These are phyloP conservation scores for Gisinianus flammeolus DNA, from an alignment of 2,888 invertebrate species.

Conservation along the genomic window DNA sequence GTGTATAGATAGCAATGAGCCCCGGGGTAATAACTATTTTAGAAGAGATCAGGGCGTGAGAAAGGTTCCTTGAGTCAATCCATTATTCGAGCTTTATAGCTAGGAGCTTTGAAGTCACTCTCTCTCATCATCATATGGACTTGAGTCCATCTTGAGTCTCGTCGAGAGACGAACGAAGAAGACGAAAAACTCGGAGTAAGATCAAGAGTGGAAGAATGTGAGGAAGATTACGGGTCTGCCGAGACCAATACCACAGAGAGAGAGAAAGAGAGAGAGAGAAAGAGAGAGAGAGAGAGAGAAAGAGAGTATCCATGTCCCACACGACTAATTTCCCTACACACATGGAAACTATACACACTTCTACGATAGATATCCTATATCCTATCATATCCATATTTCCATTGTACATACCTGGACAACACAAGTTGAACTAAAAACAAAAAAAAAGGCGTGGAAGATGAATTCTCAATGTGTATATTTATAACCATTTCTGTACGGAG, in stretches of 20 bases:
- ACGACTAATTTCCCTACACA: slow-evolving; percentile 19
- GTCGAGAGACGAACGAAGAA: slow-evolving; percentile 19
- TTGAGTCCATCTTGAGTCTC: not conserved
- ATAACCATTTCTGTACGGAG: not conserved
- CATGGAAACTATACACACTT: not conserved
- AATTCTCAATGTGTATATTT: not conserved
- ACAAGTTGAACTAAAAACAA: not conserved
- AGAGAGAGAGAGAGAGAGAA: not conserved
- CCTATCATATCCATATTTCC: slow-evolving; percentile 17
- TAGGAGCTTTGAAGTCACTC: not conserved
- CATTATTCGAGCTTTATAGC: slow-evolving; percentile 27
- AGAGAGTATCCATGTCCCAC: slow-evolving; percentile 20
- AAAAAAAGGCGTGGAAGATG: slow-evolving; percentile 22
- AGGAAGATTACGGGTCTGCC: not conserved
- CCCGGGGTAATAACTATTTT: slow-evolving; percentile 39
- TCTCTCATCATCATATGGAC: not conserved
- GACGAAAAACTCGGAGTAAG: slow-evolving; percentile 29
- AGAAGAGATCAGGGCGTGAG: slow-evolving; percentile 54
- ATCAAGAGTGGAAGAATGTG: slow-evolving; percentile 20
- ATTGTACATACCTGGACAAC: not conserved
- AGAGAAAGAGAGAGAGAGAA: too few species aligned
- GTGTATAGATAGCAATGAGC: slow-evolving; percentile 27
- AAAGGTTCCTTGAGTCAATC: slow-evolving; percentile 54
- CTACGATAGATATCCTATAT: slow-evolving; percentile 29
- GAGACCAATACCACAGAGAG: too few species aligned